Conservation (phyloP, 2,113 vertebrate species). For the Myotis yumanensis region DNA sequence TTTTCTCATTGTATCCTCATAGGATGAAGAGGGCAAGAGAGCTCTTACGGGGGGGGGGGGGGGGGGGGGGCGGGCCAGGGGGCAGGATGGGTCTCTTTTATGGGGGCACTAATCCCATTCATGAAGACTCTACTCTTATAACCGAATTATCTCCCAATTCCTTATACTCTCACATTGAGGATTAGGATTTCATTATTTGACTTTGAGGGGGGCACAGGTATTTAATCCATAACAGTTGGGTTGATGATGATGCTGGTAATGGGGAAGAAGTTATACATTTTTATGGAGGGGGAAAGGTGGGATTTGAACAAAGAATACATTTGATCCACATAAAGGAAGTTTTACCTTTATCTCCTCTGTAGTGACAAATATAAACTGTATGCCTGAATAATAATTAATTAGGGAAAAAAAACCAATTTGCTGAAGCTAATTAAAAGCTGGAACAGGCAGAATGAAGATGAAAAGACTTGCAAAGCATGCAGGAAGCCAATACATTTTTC, state of each 20-base stretch:
- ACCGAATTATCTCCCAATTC: not conserved
- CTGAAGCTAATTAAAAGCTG: conserved; percentile 30
- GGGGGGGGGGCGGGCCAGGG: no score
- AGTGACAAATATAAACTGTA: conserved; percentile 7
- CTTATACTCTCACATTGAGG: not conserved
- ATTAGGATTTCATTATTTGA: not conserved
- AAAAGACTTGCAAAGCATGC: not conserved
- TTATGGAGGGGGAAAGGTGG: not conserved
- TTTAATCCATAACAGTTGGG: not conserved
- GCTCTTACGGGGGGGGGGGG: not conserved
- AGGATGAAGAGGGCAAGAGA: not conserved
- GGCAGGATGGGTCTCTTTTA: not conserved
- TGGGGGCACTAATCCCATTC: not conserved
- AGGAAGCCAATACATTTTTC: not conserved
- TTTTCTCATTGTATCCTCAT: not conserved
- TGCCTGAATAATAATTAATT: conserved; percentile 23
- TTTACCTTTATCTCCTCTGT: not conserved
- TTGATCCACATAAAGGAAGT: not conserved
- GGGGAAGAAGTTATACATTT: not conserved
- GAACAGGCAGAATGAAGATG: not conserved
- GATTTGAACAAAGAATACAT: not conserved
- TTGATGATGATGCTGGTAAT: not conserved
- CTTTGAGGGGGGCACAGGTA: not conserved
- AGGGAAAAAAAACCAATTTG: not conserved
- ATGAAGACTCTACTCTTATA: not conserved